A percentile compares a stretch with the other conserved stretches of the same genome.
phyloP scores from a whole-genome alignment of 2,888 invertebrate genomes.

The Tortrix viridana region DNA sequence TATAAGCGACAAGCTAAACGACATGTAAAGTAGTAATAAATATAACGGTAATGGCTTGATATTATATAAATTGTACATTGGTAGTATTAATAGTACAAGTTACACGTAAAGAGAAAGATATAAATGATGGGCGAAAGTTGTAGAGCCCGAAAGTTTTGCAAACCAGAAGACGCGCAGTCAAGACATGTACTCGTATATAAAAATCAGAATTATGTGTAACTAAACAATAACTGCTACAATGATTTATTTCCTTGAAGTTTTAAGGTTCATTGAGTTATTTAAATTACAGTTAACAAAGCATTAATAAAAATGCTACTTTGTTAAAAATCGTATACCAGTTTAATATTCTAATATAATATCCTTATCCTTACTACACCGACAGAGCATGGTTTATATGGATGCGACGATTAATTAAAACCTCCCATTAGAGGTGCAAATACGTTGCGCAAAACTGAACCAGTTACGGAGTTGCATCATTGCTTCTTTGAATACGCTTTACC shows the following conservation, averaged over 20 bases:
- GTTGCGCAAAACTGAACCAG: conserved; percentile 30
- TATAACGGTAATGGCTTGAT: conserved; percentile 1
- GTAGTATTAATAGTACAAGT: conserved; percentile 20
- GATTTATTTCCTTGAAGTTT: no score
- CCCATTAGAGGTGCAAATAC: conserved; percentile 28
- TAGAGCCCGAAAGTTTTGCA: conserved; percentile 6
- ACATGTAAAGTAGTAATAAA: no score
- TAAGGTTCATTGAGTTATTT: no score
- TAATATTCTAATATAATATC: no score
- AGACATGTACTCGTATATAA: no score
- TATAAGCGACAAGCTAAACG: background rate
- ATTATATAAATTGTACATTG: conserved; percentile 15
- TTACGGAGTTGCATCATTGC: conserved; percentile 6
- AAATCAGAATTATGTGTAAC: no score
- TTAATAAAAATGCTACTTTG: no score
- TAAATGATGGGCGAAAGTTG: conserved; percentile 19
- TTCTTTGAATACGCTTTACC: conserved; percentile 12
- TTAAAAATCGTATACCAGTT: no score
- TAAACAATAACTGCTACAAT: no score
- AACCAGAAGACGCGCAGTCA: no score
- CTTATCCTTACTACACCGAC: background rate
- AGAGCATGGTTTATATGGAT: background rate
- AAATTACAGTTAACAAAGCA: no score
- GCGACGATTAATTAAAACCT: conserved; percentile 27
- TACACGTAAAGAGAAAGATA: conserved; percentile 3